Evolutionary conservation across 2,888 invertebrate species (phyloP).

Genomic region (Acronicta psi): DNA sequence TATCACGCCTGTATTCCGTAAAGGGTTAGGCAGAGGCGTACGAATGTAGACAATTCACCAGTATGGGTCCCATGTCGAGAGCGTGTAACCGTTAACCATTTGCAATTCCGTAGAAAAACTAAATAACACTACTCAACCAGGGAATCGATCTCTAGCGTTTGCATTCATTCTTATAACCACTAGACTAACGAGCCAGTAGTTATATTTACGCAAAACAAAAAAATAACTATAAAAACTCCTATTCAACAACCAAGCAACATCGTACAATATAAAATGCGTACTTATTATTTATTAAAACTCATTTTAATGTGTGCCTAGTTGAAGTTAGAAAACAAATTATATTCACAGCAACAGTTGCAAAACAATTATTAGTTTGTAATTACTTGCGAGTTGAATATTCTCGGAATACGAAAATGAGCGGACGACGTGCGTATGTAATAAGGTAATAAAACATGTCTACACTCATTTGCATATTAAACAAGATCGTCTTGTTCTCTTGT

Average conservation of each 20-base stretch:
- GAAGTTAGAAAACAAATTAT: constrained; percentile 38
- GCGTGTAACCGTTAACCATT: too few relatives aligned
- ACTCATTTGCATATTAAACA: constrained; percentile 9
- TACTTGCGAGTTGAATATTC: constrained; percentile 24
- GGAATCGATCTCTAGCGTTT: too few relatives aligned
- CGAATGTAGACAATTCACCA: too few relatives aligned
- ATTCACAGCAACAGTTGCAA: constrained; percentile 27
- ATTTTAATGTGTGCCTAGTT: constrained; percentile 16
- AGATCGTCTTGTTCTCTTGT: background rate
- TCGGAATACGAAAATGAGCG: constrained; percentile 16
- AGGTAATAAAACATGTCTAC: constrained; percentile 17
- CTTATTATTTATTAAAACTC: constrained; percentile 28
- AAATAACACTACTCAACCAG: too few relatives aligned
- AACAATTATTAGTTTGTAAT: constrained; percentile 47
- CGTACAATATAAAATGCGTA: background rate
- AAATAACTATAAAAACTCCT: too few relatives aligned
- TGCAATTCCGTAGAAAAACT: too few relatives aligned
- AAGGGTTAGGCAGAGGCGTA: too few relatives aligned
- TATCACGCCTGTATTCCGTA: too few relatives aligned
- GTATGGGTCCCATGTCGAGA: too few relatives aligned
- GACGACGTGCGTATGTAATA: constrained; percentile 5
- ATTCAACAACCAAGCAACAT: constrained; percentile 6
- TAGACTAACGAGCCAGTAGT: too few relatives aligned
- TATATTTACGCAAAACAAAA: too few relatives aligned
- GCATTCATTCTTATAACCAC: too few relatives aligned